Evolutionary conservation across 1,140 invertebrate species (phyloP), one percentile per base, ranked within the genome.

Genomic region (Lepidotrigona ventralis): DNA sequence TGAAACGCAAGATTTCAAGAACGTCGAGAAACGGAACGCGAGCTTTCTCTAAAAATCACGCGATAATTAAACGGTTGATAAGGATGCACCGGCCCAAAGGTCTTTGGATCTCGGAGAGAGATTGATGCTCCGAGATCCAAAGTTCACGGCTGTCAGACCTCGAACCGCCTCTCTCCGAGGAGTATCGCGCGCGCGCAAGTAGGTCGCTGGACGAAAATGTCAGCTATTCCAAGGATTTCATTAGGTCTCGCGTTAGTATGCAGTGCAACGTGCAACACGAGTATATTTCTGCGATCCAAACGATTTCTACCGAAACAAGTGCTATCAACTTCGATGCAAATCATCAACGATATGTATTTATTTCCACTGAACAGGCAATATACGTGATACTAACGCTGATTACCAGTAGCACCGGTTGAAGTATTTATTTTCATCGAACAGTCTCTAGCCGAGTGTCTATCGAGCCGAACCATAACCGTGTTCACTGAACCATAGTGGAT

Each of bases 91-190:
- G 17, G 33, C 15, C 17, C n/a, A 73, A 51, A 64, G 58, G 58
- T 64, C 14, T 51, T 46, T 46, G 39, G 39, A 46, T 46, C 39
- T 8, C 39, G 39, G 29, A 29, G 46, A 54, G 58, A 81, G 70
- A 74, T 81, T 70, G 79, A 54, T 74, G 70, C 79, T n/a, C 33
- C 70, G 21, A 12, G n/a, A 29, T 72, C 23, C 79, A 80, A 72
- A 81, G 79, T 81, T 81, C 79, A 81, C 21, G 79, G 79, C 51
- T 73, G 58, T 3, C 56, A 63, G 33, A 33, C 19, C 17, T n/a
- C 39, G 21, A n/a, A 21, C 12, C 26, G 21, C 72, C 66, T 81
- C 79, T 81, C 79, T 81, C 70, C 53, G 66, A 17, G n/a, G 51
- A 23, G 29, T 6, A 68, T 51, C 54, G n/a, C 29, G 19, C 29